Evolutionary conservation across 2,113 vertebrate genomes (phyloP).

Genomic region (Strix uralensis): DNA sequence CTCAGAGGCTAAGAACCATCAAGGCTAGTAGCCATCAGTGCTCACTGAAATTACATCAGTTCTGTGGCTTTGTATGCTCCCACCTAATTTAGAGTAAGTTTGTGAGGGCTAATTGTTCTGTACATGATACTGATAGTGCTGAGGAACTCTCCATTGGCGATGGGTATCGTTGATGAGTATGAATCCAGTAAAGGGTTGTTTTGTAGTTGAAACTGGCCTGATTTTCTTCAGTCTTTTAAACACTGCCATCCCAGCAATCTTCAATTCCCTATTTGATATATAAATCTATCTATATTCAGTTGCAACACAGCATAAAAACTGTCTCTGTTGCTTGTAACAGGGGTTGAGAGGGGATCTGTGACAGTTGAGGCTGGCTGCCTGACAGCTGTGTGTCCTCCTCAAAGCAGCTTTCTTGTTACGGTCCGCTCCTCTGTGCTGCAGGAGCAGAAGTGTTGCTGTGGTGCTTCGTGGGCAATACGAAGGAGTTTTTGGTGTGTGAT

Average conservation of each 20-base stretch:
- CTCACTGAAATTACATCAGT: neutral
- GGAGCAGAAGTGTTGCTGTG: neutral
- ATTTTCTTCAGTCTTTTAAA: neutral
- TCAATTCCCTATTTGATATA: neutral
- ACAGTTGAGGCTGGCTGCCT: neutral
- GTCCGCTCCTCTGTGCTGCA: neutral
- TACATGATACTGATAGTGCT: neutral
- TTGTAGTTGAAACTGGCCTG: neutral
- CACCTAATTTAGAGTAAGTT: neutral
- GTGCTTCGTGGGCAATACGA: neutral
- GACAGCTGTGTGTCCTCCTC: neutral
- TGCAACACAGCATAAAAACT: neutral
- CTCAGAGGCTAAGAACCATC: neutral
- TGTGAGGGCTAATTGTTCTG: neutral
- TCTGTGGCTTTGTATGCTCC: neutral
- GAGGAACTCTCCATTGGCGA: neutral
- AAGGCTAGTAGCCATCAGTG: neutral
- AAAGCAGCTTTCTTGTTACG: neutral
- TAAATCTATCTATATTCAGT: neutral
- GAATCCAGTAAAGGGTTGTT: neutral
- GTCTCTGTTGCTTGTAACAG: neutral
- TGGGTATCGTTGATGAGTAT: neutral
- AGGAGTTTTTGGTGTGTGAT: neutral
- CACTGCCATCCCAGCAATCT: neutral
- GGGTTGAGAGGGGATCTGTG: neutral